These are phyloP conservation scores for Horisme vitalbata DNA, from an alignment of 2,888 invertebrate genomes.

Conservation along the genomic window DNA sequence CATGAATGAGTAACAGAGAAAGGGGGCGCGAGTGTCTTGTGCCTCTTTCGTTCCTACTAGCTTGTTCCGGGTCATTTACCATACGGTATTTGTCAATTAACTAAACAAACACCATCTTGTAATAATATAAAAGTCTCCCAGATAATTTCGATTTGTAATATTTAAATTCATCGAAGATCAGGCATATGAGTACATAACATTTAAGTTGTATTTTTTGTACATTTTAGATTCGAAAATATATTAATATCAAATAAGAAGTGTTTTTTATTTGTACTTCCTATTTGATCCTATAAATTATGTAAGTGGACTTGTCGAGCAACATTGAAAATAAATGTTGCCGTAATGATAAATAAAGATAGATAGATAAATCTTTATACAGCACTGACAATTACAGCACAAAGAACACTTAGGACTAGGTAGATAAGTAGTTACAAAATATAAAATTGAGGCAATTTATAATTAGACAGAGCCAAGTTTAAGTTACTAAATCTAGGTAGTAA, in stretches of 20 bases:
- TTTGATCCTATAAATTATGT: background rate
- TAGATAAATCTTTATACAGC: too few relatives aligned
- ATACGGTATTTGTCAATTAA: conserved; percentile 75
- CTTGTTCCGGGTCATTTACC: conserved; percentile 63
- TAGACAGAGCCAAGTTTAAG: too few relatives aligned
- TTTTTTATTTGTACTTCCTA: conserved; percentile 41
- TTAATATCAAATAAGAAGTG: conserved; percentile 81
- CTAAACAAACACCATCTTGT: conserved; percentile 53
- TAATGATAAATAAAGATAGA: too few relatives aligned
- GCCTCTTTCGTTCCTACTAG: conserved; percentile 75
- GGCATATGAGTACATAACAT: conserved; percentile 85
- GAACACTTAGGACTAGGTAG: too few relatives aligned
- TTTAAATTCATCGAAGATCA: conserved; percentile 70
- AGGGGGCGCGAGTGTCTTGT: conserved; percentile 53
- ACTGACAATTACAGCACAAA: too few relatives aligned
- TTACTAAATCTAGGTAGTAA: too few relatives aligned
- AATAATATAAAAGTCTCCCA: conserved; percentile 59
- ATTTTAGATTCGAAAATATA: conserved; percentile 89
- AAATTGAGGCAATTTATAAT: too few relatives aligned
- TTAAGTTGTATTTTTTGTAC: conserved; percentile 89
- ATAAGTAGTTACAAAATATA: too few relatives aligned
- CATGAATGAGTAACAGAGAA: conserved; percentile 39
- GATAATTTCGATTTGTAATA: conserved; percentile 60
- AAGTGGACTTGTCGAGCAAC: too few relatives aligned
- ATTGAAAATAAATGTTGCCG: too few relatives aligned